These are phyloP conservation scores for Epirrita christyi DNA, from an alignment of 2,888 invertebrate genomes.

Conservation along the genomic window DNA sequence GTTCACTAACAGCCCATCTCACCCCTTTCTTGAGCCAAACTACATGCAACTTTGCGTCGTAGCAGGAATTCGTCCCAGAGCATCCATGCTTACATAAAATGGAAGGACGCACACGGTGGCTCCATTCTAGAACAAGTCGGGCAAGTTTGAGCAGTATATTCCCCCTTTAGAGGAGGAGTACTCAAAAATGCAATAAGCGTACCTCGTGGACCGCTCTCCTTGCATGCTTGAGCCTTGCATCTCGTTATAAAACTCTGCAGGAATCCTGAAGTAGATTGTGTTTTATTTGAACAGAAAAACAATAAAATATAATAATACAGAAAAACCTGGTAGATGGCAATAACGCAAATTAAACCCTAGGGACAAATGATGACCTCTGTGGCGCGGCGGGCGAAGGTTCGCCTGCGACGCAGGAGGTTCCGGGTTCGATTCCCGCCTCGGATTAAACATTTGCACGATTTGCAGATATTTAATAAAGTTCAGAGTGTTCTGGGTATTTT, in stretches of 20 bases:
- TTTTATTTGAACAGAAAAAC: background rate
- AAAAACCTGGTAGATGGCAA: no score
- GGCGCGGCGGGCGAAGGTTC: no score
- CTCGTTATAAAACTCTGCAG: constrained; percentile 21
- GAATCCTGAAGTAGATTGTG: constrained; percentile 16
- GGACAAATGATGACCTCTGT: no score
- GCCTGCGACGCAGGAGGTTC: no score
- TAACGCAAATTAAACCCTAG: background rate
- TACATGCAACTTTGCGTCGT: constrained; percentile 16
- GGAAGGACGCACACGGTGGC: constrained; percentile 21
- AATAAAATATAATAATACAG: no score
- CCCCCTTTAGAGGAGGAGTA: constrained; percentile 22
- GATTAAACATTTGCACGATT: no score
- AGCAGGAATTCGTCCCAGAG: constrained; percentile 26
- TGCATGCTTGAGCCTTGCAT: constrained; percentile 32
- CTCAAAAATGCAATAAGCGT: constrained; percentile 62
- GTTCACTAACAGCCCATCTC: background rate
- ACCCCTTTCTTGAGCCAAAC: constrained; percentile 5
- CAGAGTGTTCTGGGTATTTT: no score
- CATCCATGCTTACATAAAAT: constrained; percentile 32
- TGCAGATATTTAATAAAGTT: no score
- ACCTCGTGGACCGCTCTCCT: constrained; percentile 35
- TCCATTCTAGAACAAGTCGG: constrained; percentile 27
- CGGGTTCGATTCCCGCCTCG: no score
- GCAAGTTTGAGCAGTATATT: constrained; percentile 16